phyloP scores from a whole-genome alignment of 2,797 vertebrate genomes.

The Syndactyla subalaris region DNA sequence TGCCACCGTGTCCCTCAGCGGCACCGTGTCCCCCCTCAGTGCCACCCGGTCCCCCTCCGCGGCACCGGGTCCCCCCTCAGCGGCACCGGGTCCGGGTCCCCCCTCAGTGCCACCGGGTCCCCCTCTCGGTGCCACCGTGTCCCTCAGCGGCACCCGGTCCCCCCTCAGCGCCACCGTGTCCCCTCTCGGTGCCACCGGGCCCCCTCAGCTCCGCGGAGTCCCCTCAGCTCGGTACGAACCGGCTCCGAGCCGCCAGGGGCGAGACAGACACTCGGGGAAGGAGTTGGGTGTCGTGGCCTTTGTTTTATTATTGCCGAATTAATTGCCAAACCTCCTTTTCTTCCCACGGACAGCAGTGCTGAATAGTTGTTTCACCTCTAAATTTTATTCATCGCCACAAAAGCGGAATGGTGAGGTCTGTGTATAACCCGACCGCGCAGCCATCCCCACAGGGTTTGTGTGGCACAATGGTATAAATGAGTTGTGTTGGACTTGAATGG shows the following conservation, averaged over 20 bases:
- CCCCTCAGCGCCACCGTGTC: too few species aligned
- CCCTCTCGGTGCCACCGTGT: too few species aligned
- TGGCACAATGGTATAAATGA: neutral
- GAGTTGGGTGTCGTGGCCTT: neutral
- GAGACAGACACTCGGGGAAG: neutral
- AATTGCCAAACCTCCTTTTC: neutral
- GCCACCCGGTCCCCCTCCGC: accelerated
- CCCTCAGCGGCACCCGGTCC: neutral
- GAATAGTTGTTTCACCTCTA: neutral
- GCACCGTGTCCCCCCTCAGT: too few species aligned
- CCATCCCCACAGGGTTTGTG: neutral
- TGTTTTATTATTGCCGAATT: neutral
- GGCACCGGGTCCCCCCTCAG: too few species aligned
- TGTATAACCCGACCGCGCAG: accelerated
- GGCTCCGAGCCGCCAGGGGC: neutral
- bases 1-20: accelerated
- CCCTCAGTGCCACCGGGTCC: too few species aligned
- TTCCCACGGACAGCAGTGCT: accelerated
- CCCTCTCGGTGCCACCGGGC: too few species aligned
- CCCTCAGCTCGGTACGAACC: neutral
- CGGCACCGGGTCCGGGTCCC: too few species aligned
- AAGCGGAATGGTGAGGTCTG: neutral
- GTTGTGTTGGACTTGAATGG: neutral
- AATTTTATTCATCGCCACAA: neutral
- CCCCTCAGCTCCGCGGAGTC: neutral